Conservation (phyloP, 2,888 invertebrate species). For the Lasioglossum oenotherae region DNA sequence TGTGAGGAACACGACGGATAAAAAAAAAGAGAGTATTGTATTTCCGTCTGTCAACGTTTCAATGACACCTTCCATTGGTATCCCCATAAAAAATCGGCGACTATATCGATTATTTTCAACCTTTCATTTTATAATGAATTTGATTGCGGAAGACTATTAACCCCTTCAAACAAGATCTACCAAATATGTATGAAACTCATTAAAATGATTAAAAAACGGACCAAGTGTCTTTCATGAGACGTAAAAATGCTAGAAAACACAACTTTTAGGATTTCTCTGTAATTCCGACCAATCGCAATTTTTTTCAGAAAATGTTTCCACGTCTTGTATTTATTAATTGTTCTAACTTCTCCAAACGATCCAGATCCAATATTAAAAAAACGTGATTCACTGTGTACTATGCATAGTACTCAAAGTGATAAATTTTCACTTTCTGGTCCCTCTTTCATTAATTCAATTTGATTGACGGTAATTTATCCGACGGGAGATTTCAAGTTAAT, state of each 20-base stretch:
- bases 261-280: too few relatives aligned
- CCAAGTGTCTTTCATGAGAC: neutral
- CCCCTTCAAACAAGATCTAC: too few relatives aligned
- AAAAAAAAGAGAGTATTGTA: neutral
- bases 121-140: neutral
- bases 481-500: neutral
- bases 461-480: neutral
- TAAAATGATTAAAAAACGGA: neutral
- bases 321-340: neutral
- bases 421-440: neutral
- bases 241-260: neutral
- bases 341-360: too few relatives aligned
- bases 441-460: neutral
- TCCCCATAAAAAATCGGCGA: neutral
- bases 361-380: too few relatives aligned
- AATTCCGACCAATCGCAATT: too few relatives aligned
- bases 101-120: neutral
- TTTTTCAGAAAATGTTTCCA: neutral
- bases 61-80: neutral
- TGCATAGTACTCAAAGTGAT: too few relatives aligned
- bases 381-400: too few relatives aligned
- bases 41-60: neutral
- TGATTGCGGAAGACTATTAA: too few relatives aligned
- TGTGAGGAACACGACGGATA: neutral
- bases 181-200: neutral